Base-by-base conservation (phyloP, 2,113 vertebrate genomes). In the Tringa solitaria region DNA sequence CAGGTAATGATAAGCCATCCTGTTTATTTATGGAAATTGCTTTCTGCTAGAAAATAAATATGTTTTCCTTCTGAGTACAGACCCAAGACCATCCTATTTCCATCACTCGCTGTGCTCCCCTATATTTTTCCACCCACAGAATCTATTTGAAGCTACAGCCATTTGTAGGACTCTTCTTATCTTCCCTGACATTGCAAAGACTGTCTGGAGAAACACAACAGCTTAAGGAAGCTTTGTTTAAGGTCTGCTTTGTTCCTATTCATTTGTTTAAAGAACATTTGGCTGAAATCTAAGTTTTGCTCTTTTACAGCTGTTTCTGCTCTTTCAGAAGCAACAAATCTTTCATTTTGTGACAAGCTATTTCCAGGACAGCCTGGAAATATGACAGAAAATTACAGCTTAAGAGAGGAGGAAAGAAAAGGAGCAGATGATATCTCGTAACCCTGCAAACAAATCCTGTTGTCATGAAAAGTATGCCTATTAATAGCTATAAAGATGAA, bases 271-370 rank as follows among this genome's bases (percentile, higher is more conserved):
- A 93, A 91, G 61, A 80, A 27, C 19, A 65, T 89, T 90, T 87
- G 67, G 23, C 67, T 88, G 46, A 93, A 73, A 80, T 84, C 7
- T 92, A 75, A 50, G 33, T 92, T 88, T 60, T 69, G 6, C 70
- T 91, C 10, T 84, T 90, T 95, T 88, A 43, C 37, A 93, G 74
- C 60, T 91, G 53, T 82, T 96, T 82, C 41, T 84, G 10, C 54
- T 87, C n/a, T 65, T 90, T 61, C 48, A 79, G 27, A 84, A 67
- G 35, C 57, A 89, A 74, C 5, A 87, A 72, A 91, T 94, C 33
- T 83, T 84, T 94, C 51, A 54, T 81, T 94, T 87, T 89, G 53
- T 91, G 86, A 87, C 87, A 94, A 94, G 83, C 28, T 76, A 89
- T 81, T 97, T 96, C 43, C 54, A 91, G 69, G 67, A 60, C 60